Base-by-base conservation (phyloP, 2,113 vertebrate species). In the Taurulus bubalis region DNA sequence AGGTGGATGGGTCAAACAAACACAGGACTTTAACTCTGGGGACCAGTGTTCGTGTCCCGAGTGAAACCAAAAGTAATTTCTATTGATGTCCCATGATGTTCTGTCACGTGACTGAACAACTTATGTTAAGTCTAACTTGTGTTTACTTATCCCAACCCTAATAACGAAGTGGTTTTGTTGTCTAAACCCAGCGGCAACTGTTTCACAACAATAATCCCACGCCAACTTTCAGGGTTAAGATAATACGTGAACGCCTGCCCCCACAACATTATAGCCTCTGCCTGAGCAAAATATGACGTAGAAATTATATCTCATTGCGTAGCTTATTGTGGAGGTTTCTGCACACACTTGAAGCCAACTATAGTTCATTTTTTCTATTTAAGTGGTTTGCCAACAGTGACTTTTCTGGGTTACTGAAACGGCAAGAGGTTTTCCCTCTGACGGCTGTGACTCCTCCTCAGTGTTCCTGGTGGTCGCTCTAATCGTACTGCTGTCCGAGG, bases 391-490 rank as follows among this genome's bases (percentile, higher is more conserved):
- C 32, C 32, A 24, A 24, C 53, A 14, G n/a, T 64, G 6, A 30
- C 6, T 60, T 38, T 58, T 6, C 14, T 53, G 30, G 53, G n/a
- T 38, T 64, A 2, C 6, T 53, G 5, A 26, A 64, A 51, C 9
- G 8, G 9, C 11, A 71, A n/a, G n/a, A n/a, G n/a, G n/a, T n/a
- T n/a, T n/a, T n/a, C n/a, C n/a, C n/a, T n/a, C n/a, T 77, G 36
- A 34, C 58, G 0, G 34, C 49, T 77, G 2, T 1, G 8, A 32
- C 80, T 47, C 60, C 69, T 53, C 63, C 14, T 32, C 70, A 88
- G 89, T 86, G 76, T 34, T 80, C 20, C 22, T 88, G 47, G 82
- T 85, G 36, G 40, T 85, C 5, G 3, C 30, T 71, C 56, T 90
- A 49, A 73, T 76, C 45, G 14, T 83, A 14, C 49, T 90, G 38